A percentile compares a stretch with the other conserved stretches of the same genome.
These are phyloP conservation scores for Tipula helvola DNA, from an alignment of 2,888 invertebrate species.

Conservation along the genomic window DNA sequence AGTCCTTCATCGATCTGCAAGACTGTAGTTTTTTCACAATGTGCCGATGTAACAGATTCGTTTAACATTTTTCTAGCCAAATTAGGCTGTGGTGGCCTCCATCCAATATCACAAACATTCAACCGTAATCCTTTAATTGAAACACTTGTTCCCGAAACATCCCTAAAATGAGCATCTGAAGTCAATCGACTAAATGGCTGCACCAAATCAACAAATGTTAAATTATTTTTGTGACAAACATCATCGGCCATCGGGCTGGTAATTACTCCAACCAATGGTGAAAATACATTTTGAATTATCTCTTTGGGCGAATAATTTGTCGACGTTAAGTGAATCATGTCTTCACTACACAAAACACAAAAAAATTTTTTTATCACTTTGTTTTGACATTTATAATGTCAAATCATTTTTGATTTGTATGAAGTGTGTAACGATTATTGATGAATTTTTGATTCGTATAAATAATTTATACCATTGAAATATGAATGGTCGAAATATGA, in stretches of 20 bases:
- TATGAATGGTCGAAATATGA: not conserved
- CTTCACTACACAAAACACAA: not conserved
- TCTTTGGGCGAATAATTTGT: conserved; percentile 63
- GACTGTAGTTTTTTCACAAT: conserved; percentile 42
- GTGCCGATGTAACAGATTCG: conserved; percentile 58
- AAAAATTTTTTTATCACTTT: not conserved
- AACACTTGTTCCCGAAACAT: conserved; percentile 59
- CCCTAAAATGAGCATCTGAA: conserved; percentile 68
- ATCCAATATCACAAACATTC: conserved; percentile 67
- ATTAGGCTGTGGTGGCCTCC: conserved; percentile 67
- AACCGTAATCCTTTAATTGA: conserved; percentile 64
- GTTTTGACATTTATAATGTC: not conserved
- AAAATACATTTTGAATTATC: conserved; percentile 81
- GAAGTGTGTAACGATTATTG: not conserved
- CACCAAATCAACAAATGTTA: conserved; percentile 77
- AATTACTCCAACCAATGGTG: conserved; percentile 76
- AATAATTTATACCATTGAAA: not conserved
- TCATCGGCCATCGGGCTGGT: conserved; percentile 72
- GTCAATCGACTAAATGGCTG: conserved; percentile 76
- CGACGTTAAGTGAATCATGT: conserved; percentile 39
- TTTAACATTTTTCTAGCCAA: conserved; percentile 74
- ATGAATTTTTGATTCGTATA: not conserved
- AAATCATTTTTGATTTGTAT: not conserved
- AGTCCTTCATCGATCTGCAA: conserved; percentile 41
- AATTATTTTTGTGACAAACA: conserved; percentile 78